A percentile compares a stretch with the other conserved stretches of the same genome.
Conservation (phyloP, 2,888 invertebrate species). For the Gibbula magus region DNA sequence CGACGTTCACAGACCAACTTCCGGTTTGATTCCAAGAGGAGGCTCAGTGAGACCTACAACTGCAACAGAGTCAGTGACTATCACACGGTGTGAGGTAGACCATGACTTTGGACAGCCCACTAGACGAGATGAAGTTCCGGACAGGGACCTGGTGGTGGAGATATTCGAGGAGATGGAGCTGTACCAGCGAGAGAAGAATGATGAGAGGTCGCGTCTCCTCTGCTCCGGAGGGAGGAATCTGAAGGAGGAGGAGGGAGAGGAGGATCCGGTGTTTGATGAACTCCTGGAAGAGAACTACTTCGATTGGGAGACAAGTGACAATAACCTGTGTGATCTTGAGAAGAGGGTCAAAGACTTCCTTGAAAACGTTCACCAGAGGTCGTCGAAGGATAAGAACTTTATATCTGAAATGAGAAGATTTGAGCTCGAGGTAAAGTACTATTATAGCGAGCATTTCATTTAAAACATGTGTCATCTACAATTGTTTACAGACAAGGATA, state of each 20-base stretch:
- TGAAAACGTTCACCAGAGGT: conserved; percentile 31
- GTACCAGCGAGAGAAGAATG: conserved; percentile 52
- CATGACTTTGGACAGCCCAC: not conserved
- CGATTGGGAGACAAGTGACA: conserved; percentile 70
- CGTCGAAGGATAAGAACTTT: conserved; percentile 31
- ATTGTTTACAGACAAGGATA: no score
- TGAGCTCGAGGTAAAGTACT: conserved; percentile 56
- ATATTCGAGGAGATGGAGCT: conserved; percentile 57
- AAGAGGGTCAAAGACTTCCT: conserved; percentile 54
- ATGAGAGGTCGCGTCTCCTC: conserved; percentile 50
- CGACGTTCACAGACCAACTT: not conserved
- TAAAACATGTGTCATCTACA: not conserved
- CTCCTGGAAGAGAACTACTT: conserved; percentile 55
- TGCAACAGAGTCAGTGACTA: conserved; percentile 37
- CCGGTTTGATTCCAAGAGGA: conserved; percentile 22
- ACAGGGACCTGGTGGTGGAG: conserved; percentile 38
- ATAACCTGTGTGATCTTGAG: conserved; percentile 60
- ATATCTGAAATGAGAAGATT: conserved; percentile 52
- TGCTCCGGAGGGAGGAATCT: conserved; percentile 48
- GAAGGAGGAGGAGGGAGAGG: conserved; percentile 46
- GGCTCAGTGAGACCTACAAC: conserved; percentile 36
- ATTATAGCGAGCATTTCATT: not conserved
- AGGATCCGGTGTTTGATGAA: conserved; percentile 41
- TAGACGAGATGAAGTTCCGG: conserved; percentile 18
- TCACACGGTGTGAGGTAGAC: conserved; percentile 48